Evolutionary conservation across 2,797 vertebrate species (phyloP).

Genomic region (Platalea minor): DNA sequence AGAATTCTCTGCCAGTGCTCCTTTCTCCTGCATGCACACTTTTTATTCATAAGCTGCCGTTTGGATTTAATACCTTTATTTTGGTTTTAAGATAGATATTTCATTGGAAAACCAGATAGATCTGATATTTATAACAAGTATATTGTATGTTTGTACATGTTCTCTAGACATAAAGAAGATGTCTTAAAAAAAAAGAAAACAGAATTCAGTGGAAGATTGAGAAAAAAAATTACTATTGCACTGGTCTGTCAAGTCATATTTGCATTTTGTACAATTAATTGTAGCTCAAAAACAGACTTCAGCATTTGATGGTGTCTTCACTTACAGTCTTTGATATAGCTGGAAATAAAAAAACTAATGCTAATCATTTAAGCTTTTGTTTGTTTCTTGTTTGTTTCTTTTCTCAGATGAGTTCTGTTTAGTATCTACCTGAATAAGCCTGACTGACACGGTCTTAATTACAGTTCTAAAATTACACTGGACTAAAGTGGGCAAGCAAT

Average conservation of each 20-base stretch:
- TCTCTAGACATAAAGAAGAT: neutral
- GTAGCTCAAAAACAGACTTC: neutral
- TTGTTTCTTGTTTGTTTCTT: neutral
- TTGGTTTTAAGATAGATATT: neutral
- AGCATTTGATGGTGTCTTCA: neutral
- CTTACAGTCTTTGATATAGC: neutral
- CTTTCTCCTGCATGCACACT: neutral
- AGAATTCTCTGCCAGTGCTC: neutral
- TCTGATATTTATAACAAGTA: neutral
- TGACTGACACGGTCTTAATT: neutral
- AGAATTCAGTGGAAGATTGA: neutral
- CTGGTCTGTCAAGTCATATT: neutral
- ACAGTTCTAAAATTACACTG: neutral
- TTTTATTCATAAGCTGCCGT: neutral
- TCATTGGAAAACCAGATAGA: neutral
- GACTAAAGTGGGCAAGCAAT: neutral
- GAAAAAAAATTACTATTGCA: neutral
- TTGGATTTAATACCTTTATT: neutral
- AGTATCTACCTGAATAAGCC: neutral
- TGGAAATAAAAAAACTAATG: neutral
- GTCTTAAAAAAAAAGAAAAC: neutral
- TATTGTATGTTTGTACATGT: neutral
- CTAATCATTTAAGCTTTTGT: fast-evolving
- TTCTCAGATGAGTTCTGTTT: neutral
- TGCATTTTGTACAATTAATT: neutral